These are phyloP conservation scores for Drosophila kohkoa DNA, from an alignment of 1,140 invertebrate genomes.

Conservation along the genomic window DNA sequence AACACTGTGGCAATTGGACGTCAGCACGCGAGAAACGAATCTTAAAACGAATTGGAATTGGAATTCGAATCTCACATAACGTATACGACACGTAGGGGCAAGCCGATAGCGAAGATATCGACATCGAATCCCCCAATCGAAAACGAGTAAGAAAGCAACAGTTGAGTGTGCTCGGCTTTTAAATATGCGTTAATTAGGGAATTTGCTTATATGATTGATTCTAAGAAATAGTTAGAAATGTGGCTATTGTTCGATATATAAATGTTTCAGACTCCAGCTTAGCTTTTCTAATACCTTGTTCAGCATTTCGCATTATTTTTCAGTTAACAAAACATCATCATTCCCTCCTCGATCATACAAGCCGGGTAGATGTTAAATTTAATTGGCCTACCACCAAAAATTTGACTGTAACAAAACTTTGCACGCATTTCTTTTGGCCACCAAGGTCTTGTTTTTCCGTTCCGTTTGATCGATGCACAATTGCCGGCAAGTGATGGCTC, in stretches of 20 bases:
- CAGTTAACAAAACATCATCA: too few relatives aligned
- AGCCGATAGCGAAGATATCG: background rate
- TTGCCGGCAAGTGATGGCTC: conserved; percentile 69
- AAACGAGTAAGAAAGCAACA: background rate
- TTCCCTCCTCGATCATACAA: too few relatives aligned
- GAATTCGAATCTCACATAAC: conserved; percentile 36
- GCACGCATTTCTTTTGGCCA: conserved; percentile 68
- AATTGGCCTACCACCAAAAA: conserved; percentile 48
- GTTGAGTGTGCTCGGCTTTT: too few relatives aligned
- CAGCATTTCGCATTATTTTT: too few relatives aligned
- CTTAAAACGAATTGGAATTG: conserved; percentile 46
- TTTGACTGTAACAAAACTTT: conserved; percentile 48
- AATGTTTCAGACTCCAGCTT: too few relatives aligned
- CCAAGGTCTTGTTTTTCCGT: conserved; percentile 53
- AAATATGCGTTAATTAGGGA: too few relatives aligned
- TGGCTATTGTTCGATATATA: too few relatives aligned
- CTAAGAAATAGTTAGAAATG: too few relatives aligned
- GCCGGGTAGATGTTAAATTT: conserved; percentile 19
- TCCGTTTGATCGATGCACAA: conserved; percentile 72
- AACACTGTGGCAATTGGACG: conserved; percentile 66
- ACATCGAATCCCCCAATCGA: background rate
- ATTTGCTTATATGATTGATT: too few relatives aligned
- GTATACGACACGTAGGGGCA: background rate
- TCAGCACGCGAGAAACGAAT: conserved; percentile 65
- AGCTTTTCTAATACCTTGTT: too few relatives aligned